Evolutionary conservation across 2,888 invertebrate species (phyloP), one percentile per base, ranked within the genome.

Genomic region (Celastrina argiolus): DNA sequence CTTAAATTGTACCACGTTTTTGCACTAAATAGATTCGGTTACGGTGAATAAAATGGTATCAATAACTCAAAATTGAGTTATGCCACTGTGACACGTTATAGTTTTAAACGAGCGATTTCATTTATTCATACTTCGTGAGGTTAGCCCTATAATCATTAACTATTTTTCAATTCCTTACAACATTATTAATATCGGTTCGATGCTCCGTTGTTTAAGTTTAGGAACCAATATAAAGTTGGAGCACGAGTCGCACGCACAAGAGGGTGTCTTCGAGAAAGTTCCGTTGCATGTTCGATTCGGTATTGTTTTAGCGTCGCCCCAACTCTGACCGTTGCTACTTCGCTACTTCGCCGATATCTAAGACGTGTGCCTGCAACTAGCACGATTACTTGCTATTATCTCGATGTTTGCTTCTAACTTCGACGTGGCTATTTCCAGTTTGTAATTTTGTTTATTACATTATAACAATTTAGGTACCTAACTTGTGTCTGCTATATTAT

Each of bases 241-340:
- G 78, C 80, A 81, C 78, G 75, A 74, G 76, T 82, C 81, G 81
- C 86, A 88, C 89, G 87, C 88, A 88, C 85, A 80, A 82, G 85
- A 83, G 83, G 84, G 83, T 86, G 84, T 88, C 85, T 87, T 86
- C 82, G 86, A 81, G 79, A 79, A 86, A 88, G 87, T 89, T 90
- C 85, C 84, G 83, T 81, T 86, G 88, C 88, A 90, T 88, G 86
- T 84, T 88, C 87, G 87, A 89, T 89, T 87, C 83, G 84, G 84
- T 84, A 88, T 88, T 89, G 87, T 89, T 87, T 86, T 82, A 87
- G 82, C 76, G 78, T 78, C 77, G 73, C 79, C 81, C 79, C 81
- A 87, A 87, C 85, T 88, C 83, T 83, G 86, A 83, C 85, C 87
- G 75, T 73, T 74, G 73, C 72, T 68, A 70, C 69, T 72, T 77